Conservation (phyloP, 2,888 invertebrate species). For the Stramonita haemastoma region DNA sequence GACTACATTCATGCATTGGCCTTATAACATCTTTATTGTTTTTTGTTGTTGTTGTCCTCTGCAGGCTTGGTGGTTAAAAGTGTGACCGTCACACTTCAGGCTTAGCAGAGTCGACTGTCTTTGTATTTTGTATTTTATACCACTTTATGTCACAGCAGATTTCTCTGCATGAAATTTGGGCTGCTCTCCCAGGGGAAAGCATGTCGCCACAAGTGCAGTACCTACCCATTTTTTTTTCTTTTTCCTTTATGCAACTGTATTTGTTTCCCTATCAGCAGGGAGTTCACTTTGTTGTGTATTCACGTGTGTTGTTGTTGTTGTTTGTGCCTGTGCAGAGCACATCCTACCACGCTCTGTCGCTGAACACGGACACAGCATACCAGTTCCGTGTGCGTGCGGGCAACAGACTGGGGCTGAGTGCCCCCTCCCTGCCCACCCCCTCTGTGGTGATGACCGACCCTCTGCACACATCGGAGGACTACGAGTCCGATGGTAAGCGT, state of each 20-base stretch:
- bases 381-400: constrained; percentile 86
- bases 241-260: no score
- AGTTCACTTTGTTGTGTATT: not conserved
- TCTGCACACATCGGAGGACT: constrained; percentile 48
- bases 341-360: constrained; percentile 82
- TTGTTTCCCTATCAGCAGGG: no score
- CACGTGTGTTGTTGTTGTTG: not conserved
- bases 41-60: no score
- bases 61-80: no score
- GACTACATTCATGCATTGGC: no score
- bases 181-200: no score
- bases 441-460: constrained; percentile 58
- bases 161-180: no score
- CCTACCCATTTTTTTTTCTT: no score
- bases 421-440: constrained; percentile 68
- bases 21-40: no score
- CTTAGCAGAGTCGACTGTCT: not conserved
- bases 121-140: not conserved
- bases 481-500: constrained; percentile 68
- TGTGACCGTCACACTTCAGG: no score
- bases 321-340: constrained; percentile 80
- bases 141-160: no score
- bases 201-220: no score
- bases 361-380: constrained; percentile 83
- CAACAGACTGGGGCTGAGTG: constrained; percentile 84